These are phyloP conservation scores for Mirounga angustirostris DNA, from an alignment of 2,113 vertebrate species.

Conservation along the genomic window DNA sequence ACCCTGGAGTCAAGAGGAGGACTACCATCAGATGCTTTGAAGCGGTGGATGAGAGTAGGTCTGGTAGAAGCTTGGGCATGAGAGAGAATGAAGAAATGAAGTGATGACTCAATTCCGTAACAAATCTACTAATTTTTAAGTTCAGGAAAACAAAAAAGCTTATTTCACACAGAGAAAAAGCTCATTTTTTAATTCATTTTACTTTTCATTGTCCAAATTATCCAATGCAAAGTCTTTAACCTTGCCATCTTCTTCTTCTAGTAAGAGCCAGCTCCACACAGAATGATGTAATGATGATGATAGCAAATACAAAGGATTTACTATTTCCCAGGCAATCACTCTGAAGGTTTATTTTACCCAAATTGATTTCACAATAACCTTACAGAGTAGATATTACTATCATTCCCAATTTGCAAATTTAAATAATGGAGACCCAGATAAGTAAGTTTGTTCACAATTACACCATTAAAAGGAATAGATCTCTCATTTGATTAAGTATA, in stretches of 20 bases:
- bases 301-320: not conserved
- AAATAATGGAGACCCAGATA: not conserved
- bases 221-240: not conserved
- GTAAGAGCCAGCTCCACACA: not conserved
- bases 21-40: not conserved
- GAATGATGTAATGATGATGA: not conserved
- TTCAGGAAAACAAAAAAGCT: not conserved
- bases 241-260: not conserved
- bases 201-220: not conserved
- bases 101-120: not conserved
- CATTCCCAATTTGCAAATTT: not conserved
- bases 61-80: not conserved
- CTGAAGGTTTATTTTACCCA: not conserved
- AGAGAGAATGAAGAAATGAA: not conserved
- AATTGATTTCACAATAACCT: not conserved
- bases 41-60: fast-evolving
- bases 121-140: not conserved
- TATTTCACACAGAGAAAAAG: not conserved
- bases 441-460: not conserved
- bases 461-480: not conserved
- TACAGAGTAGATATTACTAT: not conserved
- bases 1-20: not conserved
- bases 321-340: not conserved
- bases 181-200: not conserved
- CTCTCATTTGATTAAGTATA: not conserved